These are phyloP conservation scores for Oryzias woworae DNA, from an alignment of 2,113 vertebrate genomes.

Conservation along the genomic window DNA sequence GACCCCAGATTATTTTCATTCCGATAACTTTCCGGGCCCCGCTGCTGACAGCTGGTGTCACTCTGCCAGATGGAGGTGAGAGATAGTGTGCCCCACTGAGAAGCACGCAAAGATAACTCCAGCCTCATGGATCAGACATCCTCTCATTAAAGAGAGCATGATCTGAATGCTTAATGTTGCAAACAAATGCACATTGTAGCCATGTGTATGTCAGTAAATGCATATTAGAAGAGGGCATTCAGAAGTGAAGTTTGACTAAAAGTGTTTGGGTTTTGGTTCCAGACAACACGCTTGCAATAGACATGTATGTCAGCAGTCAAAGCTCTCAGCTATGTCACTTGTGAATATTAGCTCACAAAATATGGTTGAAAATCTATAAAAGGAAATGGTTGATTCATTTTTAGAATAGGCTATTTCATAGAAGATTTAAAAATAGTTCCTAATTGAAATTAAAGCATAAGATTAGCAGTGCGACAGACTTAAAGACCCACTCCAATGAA, in stretches of 20 bases:
- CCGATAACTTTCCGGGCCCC: conserved; percentile 44
- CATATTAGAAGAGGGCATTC: not conserved
- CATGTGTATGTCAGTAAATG: not conserved
- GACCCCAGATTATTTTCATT: conserved; percentile 72
- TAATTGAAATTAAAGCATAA: too few relatives aligned
- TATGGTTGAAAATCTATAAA: not conserved
- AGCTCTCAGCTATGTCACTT: not conserved
- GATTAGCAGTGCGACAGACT: too few relatives aligned
- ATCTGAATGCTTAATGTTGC: conserved; percentile 32
- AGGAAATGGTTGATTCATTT: not conserved
- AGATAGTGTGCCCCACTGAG: conserved; percentile 62
- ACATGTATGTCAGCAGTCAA: not conserved
- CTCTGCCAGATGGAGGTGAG: conserved; percentile 58
- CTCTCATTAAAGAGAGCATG: conserved; percentile 15
- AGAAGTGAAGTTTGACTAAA: not conserved
- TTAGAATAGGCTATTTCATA: too few relatives aligned
- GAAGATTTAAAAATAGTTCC: too few relatives aligned
- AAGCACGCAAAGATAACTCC: conserved; percentile 44
- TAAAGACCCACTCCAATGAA: too few relatives aligned
- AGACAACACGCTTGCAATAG: not conserved
- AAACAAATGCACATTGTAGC: conserved; percentile 16
- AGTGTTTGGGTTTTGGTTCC: not conserved
- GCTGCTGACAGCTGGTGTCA: conserved; percentile 60
- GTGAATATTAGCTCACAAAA: not conserved
- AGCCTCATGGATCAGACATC: conserved; percentile 26